phyloP scores from a whole-genome alignment of 2,113 vertebrate genomes.

The Pseudorhombus dupliciocellatus region DNA sequence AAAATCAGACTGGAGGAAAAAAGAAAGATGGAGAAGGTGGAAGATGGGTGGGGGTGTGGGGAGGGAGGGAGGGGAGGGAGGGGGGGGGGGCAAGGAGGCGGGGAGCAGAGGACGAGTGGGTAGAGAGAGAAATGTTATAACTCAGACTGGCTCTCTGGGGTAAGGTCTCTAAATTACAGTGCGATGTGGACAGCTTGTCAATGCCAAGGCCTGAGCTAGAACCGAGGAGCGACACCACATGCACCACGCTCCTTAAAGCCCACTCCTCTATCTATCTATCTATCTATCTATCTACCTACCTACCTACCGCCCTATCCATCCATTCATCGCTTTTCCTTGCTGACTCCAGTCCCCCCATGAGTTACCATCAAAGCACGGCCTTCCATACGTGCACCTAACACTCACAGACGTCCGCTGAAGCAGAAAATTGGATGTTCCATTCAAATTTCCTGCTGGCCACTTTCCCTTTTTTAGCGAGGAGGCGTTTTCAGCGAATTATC shows the following conservation, averaged over 20 bases:
- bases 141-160: constrained; percentile 72
- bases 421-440: constrained; percentile 57
- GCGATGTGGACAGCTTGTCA: constrained; percentile 81
- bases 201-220: constrained; percentile 66
- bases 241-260: constrained; percentile 42
- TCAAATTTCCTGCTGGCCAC: constrained; percentile 39
- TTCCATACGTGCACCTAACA: constrained; percentile 14
- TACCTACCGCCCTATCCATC: constrained; percentile 18
- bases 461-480: constrained; percentile 15
- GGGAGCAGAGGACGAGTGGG: constrained; percentile 30
- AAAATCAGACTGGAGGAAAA: constrained; percentile 5
- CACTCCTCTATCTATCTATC: not conserved
- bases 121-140: constrained; percentile 73
- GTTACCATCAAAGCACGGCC: constrained; percentile 13
- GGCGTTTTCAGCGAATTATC: constrained; percentile 20
- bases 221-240: constrained; percentile 54
- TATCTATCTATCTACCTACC: constrained; percentile 14
- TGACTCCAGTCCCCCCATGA: constrained; percentile 13
- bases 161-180: constrained; percentile 79
- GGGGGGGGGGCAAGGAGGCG: constrained; percentile 4
- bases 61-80: constrained; percentile 13
- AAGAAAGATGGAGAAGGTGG: constrained; percentile 2
- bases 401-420: constrained; percentile 50
- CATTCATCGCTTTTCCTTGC: not conserved
- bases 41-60: constrained; percentile 2